Base-by-base conservation (phyloP, 1,140 invertebrate species). In the Drosophila murphyi region DNA sequence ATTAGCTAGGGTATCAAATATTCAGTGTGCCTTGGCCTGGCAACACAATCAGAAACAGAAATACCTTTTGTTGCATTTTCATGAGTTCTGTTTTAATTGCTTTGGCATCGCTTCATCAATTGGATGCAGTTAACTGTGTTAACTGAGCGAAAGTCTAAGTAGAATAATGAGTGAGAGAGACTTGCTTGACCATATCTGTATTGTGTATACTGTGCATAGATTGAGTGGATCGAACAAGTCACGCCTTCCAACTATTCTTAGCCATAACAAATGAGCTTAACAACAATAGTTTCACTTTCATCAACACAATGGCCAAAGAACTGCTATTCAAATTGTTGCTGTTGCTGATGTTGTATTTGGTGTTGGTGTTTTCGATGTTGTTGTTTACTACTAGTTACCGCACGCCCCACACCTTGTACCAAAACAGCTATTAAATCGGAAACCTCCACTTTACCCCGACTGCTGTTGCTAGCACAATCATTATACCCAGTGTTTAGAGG, bases 221-320 rank as follows among this genome's bases (percentile, higher is more conserved):
- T 52, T 20, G 48, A 20, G 34, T 12, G 1, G 20, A 10, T 61
- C 5, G 55, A 5, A 8, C 54, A 28, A 54, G 75, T 62, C 61
- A 55, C 63, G 73, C 63, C 45, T 67, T 52, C 48, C 10, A n/a
- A 43, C 39, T 71, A 83, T 76, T 88, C 76, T 79, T 43, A 47
- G 10, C 71, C 82, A 72, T 78, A 69, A 20, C 64, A 52, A 86
- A 86, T 63, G 63, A n/a, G 60, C 61, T 73, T 68, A 69, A 41
- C 64, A 60, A 35, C 43, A 60, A 60, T 55, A 57, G 76, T 87
- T 86, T 86, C 76, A 87, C 82, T 87, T 87, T 87, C 80, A 68
- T 83, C 76, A 62, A 76, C 68, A 62, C 52, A 67, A 78, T 64
- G 64, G 50, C 72, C 29, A 50, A 54, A 78, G 82, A 85, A 85